Conservation (phyloP, 1,140 invertebrate genomes). For the Hyposmocoma kahamanoa region DNA sequence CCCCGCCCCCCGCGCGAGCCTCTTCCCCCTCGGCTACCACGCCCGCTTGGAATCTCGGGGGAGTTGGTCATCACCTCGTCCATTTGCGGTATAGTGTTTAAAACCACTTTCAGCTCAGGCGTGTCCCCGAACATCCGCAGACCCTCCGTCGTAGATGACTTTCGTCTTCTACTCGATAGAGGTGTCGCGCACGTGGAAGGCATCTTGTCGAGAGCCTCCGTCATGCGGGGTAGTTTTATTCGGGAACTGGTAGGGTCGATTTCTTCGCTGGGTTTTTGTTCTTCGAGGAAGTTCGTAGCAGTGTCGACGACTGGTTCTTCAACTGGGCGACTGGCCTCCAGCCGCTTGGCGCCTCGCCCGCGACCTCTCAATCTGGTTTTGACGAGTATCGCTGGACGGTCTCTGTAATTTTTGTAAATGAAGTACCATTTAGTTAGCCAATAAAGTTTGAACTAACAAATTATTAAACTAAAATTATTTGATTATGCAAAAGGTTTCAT, state of each 20-base stretch:
- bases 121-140: slow-evolving; percentile 27
- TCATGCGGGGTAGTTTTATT: slow-evolving; percentile 62
- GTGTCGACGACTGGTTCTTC: slow-evolving; percentile 20
- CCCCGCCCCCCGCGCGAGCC: slow-evolving; percentile 29
- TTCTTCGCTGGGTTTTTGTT: slow-evolving; percentile 28
- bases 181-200: slow-evolving; percentile 49
- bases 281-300: slow-evolving; percentile 29
- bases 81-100: slow-evolving; percentile 12
- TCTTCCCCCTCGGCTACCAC: slow-evolving; percentile 31
- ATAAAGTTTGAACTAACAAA: no score
- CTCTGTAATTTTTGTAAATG: no score
- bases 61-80: slow-evolving; percentile 42
- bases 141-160: slow-evolving; percentile 26
- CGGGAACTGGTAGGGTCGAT: slow-evolving; percentile 57
- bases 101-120: slow-evolving; percentile 30
- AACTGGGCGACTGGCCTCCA: slow-evolving; percentile 13
- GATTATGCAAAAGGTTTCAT: no score
- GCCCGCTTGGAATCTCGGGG: slow-evolving; percentile 33
- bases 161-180: slow-evolving; percentile 41
- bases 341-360: slow-evolving; percentile 33
- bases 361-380: slow-evolving; percentile 62
- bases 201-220: slow-evolving; percentile 59
- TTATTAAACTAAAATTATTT: no score
- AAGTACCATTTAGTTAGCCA: no score
- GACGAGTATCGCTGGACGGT: slow-evolving; percentile 51